Evolutionary conservation across 1,140 invertebrate genomes (phyloP).

Genomic region (Lamellibrachia luymesi): DNA sequence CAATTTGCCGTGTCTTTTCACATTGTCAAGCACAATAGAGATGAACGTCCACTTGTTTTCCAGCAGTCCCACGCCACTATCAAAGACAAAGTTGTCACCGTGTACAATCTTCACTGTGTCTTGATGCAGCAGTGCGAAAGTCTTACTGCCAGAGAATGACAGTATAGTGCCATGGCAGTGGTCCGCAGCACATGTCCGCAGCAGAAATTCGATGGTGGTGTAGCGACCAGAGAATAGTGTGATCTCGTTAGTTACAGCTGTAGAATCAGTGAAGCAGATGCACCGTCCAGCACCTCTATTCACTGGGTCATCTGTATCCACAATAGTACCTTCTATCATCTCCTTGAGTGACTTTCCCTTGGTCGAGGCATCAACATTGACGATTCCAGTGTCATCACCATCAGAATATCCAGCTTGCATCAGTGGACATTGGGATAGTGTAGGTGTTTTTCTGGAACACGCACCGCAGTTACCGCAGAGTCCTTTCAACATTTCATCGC

Average conservation of each 20-base stretch:
- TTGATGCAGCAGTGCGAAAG: neutral
- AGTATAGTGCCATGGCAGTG: neutral
- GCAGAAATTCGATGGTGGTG: neutral
- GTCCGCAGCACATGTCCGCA: neutral
- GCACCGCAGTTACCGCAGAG: neutral
- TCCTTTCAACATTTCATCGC: neutral
- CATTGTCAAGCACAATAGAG: neutral
- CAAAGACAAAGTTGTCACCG: neutral
- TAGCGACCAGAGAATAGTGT: neutral
- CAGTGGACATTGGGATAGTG: neutral
- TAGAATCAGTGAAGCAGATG: conserved; percentile 7
- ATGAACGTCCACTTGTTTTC: neutral
- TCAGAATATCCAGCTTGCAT: neutral
- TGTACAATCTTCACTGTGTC: neutral
- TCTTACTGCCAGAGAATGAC: conserved; percentile 6
- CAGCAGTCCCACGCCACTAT: neutral
- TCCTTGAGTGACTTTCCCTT: neutral
- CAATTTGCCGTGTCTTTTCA: neutral
- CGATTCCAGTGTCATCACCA: neutral
- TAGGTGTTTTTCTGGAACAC: neutral
- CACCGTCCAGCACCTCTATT: neutral
- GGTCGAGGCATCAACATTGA: neutral
- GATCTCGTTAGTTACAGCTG: conserved; percentile 7
- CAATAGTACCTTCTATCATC: neutral
- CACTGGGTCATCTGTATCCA: neutral